These are phyloP conservation scores for Luperina nickerlii DNA, from an alignment of 2,888 invertebrate genomes.

Conservation along the genomic window DNA sequence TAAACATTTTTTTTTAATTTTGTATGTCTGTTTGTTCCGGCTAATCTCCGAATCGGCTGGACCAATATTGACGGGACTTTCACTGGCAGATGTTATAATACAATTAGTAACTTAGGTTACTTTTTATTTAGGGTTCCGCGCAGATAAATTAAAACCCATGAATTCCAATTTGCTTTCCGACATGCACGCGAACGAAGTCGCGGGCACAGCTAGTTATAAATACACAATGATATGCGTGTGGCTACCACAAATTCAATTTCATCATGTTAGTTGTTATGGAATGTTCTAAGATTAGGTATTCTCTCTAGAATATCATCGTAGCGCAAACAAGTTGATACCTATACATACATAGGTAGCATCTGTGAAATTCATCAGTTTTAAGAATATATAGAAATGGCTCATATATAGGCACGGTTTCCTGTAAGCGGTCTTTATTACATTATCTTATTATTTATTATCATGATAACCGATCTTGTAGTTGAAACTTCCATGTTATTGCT, in stretches of 20 bases:
- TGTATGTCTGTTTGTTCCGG: background rate
- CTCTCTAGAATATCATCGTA: background rate
- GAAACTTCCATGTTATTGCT: constrained; percentile 23
- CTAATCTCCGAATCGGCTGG: background rate
- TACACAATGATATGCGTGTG: background rate
- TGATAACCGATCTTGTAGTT: constrained; percentile 13
- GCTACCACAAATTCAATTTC: background rate
- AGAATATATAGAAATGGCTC: background rate
- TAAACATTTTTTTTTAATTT: background rate
- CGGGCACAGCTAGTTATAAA: background rate
- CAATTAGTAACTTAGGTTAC: background rate
- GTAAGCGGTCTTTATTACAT: background rate
- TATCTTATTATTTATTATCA: background rate
- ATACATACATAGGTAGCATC: background rate
- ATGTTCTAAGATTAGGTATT: background rate
- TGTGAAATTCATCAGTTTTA: background rate
- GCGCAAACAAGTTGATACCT: background rate
- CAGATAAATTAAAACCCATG: background rate
- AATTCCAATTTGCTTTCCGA: background rate
- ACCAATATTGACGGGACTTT: background rate
- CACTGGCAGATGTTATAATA: background rate
- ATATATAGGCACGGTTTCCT: background rate
- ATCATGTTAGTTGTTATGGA: background rate
- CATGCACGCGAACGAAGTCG: background rate
- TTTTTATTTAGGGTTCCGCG: background rate